Percentiles rank a stretch among this genome's conserved stretches.
phyloP scores from a whole-genome alignment of 2,888 invertebrate species.

The Muschampia plurimacula region DNA sequence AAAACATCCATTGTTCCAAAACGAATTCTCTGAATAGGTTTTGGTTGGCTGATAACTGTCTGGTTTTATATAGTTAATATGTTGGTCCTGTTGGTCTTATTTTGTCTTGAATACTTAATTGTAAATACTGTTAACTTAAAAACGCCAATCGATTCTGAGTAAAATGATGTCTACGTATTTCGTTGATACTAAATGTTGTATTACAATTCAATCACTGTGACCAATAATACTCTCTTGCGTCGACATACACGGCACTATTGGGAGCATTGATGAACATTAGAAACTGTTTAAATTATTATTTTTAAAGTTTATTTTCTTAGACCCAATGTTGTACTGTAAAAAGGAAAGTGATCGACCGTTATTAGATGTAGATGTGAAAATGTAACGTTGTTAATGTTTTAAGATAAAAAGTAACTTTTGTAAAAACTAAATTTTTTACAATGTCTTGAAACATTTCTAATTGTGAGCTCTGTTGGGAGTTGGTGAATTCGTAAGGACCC shows the following conservation, averaged over 20 bases:
- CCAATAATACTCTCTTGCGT: not conserved
- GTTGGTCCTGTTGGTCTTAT: not conserved
- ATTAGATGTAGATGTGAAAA: constrained; percentile 84
- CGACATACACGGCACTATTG: not conserved
- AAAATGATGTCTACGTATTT: not conserved
- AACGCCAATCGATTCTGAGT: constrained; percentile 1
- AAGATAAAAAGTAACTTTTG: constrained; percentile 89
- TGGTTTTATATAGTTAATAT: no score
- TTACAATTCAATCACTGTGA: constrained; percentile 2
- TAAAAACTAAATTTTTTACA: constrained; percentile 88
- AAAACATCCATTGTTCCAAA: no score
- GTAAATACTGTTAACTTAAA: not conserved
- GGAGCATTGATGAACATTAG: constrained; percentile 13
- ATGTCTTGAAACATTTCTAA: constrained; percentile 89
- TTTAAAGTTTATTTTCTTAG: constrained; percentile 76
- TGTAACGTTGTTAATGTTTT: constrained; percentile 87
- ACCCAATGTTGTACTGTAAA: constrained; percentile 71
- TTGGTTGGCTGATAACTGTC: no score
- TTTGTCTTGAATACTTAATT: not conserved
- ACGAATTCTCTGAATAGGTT: no score
- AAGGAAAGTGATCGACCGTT: constrained; percentile 81
- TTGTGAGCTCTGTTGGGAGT: constrained; percentile 72
- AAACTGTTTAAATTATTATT: constrained; percentile 44
- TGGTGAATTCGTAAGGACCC: constrained; percentile 80
- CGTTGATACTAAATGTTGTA: not conserved